A percentile compares a stretch with the other conserved stretches of the same genome.
Evolutionary conservation across 2,797 vertebrate species (phyloP).

Genomic region (Peromyscus attwateri): DNA sequence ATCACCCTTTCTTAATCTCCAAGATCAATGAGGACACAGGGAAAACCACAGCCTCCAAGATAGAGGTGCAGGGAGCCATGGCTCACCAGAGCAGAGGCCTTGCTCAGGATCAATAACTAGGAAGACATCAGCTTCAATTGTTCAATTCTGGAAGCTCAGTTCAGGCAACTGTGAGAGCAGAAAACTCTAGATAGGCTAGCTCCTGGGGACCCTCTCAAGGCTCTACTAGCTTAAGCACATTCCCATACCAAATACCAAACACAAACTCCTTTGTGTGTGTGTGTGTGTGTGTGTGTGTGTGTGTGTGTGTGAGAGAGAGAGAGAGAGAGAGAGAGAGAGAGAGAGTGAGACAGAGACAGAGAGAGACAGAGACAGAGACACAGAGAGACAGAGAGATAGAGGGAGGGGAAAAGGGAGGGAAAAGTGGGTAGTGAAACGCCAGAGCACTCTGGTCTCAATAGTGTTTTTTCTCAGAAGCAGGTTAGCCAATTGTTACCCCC

Average conservation of each 20-base stretch:
- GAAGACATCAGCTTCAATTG: neutral
- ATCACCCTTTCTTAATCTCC: neutral
- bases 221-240: neutral
- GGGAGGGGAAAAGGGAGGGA: neutral
- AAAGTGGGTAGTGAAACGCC: neutral
- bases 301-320: neutral
- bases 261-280: neutral
- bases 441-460: neutral
- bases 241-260: neutral
- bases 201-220: neutral
- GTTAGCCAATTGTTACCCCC: neutral
- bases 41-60: neutral
- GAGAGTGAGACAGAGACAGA: neutral
- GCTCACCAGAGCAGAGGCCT: neutral
- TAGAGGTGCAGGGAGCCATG: too few species aligned
- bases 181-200: neutral
- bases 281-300: neutral
- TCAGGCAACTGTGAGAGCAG: neutral
- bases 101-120: neutral
- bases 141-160: neutral
- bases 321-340: neutral
- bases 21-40: fast-evolving
- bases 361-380: too few species aligned
- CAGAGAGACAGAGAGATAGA: neutral
- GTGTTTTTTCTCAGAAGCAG: neutral